Evolutionary conservation across 2,888 invertebrate genomes (phyloP), one percentile per base, ranked within the genome.

Genomic region (Lasioglossum figueresi): DNA sequence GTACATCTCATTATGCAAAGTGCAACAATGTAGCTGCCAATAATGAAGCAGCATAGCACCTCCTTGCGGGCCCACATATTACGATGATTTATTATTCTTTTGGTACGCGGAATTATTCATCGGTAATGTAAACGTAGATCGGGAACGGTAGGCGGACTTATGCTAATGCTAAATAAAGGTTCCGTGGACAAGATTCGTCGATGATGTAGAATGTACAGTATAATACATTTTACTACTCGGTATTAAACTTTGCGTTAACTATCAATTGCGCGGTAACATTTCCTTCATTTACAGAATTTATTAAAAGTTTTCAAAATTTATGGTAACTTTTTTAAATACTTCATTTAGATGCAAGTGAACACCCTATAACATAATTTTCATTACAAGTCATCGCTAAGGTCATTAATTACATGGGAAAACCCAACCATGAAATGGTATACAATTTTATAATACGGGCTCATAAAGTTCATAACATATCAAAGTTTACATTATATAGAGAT

Each of bases 21-120:
- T 37, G 66, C 75, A 77, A 85, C 85, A 85, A 78, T 83, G 83
- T 80, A 82, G 78, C 75, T 73, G 71, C 37, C 74, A 75, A 19
- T 74, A 48, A n/a, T 63, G 59, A 70, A 48, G 59, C 71, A 70
- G 71, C 74, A 59, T 56, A 27, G 48, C 63, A 52, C n/a, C 45
- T 37, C 27, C 59, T 48, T n/a, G 81, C 37, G 37, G n/a, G 34
- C 43, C 40, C 43, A 16, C 10, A 48, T 78, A 56, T 71, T n/a
- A 2, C 27, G 19, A 63, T 76, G 76, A 76, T 72, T 76, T 71
- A 76, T 59, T 76, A 63, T 48, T 81, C 81, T 45, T 72, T 63
- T n/a, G 63, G 37, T 27, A 45, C 14, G 59, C 68, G 8, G 75
- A 75, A 76, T 80, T 76, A 70, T 76, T 76, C 75, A 76, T 80